Evolutionary conservation across 2,113 vertebrate species (phyloP), one percentile per base, ranked within the genome.

Genomic region (Erythrolamprus reginae): DNA sequence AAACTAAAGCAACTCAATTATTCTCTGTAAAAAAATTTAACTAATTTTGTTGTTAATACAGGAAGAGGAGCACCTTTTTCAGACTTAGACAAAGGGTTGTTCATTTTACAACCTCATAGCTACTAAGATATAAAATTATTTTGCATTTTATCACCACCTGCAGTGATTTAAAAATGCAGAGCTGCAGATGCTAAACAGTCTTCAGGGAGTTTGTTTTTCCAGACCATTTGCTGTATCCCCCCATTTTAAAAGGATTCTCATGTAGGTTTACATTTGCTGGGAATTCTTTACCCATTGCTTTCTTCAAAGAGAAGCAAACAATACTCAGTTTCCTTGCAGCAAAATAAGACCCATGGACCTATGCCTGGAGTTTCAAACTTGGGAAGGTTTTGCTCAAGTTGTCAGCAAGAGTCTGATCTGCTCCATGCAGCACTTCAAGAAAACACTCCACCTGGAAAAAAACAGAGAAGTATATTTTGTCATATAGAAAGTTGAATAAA

Each of bases 371-470:
- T 90, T 95, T 97, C 93, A 97, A 96, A 92, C 94, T 96, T 88
- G 98, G 98, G 96, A 98, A 98, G 91, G 94, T 93, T 93, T 97
- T 97, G 88, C 97, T 97, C 92, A 99, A 93, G 86, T 94, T 92
- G 65, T 96, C 97, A 94, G 98, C 98, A 94, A 99, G 94, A 3
- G 95, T 93, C 85, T 97, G 97, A 95, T 99, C 97, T 93, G 97
- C 96, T 92, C 98, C 97, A 61, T 94, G 97, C 90, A 99, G 94
- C 42, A 98, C 93, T 92, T 94, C 94, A 55, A 98, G 94, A 89
- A 99, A 98, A 94, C 96, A 97, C 94, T 98, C 95, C 92, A 99
- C 98, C 99, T 99, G 89, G 33, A 90, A 94, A 87, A 23, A 9
- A 90, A 95, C n/a, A 93, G 33, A 42, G 8, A 42, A 77, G 61